Evolutionary conservation across 2,797 vertebrate species (phyloP).

Genomic region (Pseudochirops cupreus): DNA sequence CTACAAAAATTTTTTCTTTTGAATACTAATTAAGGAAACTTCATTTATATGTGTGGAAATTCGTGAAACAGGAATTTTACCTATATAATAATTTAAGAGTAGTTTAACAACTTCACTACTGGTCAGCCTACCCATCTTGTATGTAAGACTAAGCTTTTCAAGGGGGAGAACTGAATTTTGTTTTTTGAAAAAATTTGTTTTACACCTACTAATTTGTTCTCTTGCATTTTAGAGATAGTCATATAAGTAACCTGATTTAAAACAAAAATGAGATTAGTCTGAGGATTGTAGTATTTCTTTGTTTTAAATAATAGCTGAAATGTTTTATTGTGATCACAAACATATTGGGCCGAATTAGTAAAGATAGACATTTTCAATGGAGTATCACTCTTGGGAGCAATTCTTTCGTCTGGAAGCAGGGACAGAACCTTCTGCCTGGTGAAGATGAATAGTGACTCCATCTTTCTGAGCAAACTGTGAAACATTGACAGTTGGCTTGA

Average conservation of each 20-base stretch:
- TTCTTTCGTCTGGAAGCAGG: not conserved
- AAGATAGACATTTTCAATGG: not conserved
- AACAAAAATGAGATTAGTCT: not conserved
- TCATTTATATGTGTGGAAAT: not conserved
- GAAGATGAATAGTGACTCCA: constrained; percentile 32
- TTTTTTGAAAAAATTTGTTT: constrained; percentile 5
- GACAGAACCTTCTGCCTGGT: not conserved
- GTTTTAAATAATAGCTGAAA: constrained; percentile 7
- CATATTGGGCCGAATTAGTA: constrained; percentile 28
- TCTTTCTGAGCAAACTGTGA: constrained; percentile 36
- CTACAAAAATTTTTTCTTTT: not conserved
- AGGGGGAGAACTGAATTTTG: not conserved
- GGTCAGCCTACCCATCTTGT: constrained; percentile 7
- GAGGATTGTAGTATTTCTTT: not conserved
- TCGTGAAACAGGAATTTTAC: constrained; percentile 13
- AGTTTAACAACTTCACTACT: constrained; percentile 47
- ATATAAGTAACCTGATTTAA: constrained; percentile 15
- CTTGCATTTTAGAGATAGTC: constrained; percentile 47
- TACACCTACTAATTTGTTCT: constrained; percentile 12
- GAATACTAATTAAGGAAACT: not conserved
- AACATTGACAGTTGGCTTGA: constrained; percentile 30
- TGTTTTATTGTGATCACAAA: constrained; percentile 7
- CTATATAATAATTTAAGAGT: constrained; percentile 47
- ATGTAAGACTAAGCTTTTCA: constrained; percentile 19
- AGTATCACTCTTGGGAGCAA: not conserved